Conservation (phyloP, 2,888 invertebrate species). For the Ophion ventricosus region DNA sequence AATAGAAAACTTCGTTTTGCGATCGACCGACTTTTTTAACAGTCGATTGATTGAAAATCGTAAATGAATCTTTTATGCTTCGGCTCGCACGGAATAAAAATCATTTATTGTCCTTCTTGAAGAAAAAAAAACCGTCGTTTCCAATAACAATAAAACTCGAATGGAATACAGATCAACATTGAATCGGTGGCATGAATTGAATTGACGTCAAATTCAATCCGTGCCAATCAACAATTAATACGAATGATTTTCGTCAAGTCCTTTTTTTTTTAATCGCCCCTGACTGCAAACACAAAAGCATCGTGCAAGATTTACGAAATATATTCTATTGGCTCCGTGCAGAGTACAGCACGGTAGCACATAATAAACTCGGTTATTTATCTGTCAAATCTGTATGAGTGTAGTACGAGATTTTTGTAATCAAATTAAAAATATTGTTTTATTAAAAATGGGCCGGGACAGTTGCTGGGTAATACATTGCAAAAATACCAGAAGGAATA, state of each 20-base stretch:
- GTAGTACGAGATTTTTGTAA: too few relatives aligned
- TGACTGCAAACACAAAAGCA: neutral
- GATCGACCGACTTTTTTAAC: neutral
- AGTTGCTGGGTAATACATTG: too few relatives aligned
- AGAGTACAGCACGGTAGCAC: too few relatives aligned
- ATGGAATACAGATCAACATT: neutral
- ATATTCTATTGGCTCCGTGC: neutral
- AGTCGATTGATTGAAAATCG: neutral
- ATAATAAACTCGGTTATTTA: too few relatives aligned
- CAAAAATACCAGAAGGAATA: too few relatives aligned
- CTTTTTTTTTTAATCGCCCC: neutral
- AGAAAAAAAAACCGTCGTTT: neutral
- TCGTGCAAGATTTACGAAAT: neutral
- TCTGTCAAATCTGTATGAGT: too few relatives aligned
- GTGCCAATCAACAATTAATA: neutral
- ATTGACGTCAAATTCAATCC: neutral
- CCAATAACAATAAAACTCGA: neutral
- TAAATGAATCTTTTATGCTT: neutral
- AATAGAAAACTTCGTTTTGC: neutral
- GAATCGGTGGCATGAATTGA: neutral
- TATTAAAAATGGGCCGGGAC: too few relatives aligned
- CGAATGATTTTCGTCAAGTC: neutral
- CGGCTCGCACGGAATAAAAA: neutral
- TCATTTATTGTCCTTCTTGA: neutral
- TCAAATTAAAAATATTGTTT: too few relatives aligned